A percentile compares a stretch with the other conserved stretches of the same genome.
Evolutionary conservation across 2,113 vertebrate genomes (phyloP).

Genomic region (Parus major): DNA sequence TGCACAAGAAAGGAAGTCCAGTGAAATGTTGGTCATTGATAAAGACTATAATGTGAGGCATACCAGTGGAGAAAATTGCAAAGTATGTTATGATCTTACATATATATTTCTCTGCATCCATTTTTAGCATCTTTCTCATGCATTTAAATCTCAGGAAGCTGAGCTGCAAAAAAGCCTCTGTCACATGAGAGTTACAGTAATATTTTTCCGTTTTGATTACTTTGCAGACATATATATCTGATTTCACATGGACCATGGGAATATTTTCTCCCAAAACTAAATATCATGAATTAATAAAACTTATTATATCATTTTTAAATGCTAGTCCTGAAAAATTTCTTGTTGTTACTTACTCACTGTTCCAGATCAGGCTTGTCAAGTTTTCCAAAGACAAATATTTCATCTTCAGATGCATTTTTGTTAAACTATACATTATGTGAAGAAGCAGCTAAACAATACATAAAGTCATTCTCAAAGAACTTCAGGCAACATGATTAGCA

Average conservation of each 20-base stretch:
- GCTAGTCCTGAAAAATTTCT: background rate
- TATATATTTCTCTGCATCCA: background rate
- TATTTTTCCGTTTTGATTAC: background rate
- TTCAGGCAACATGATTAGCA: background rate
- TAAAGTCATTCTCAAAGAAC: background rate
- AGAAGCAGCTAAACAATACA: background rate
- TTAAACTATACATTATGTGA: background rate
- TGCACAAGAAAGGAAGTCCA: background rate
- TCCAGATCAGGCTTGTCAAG: background rate
- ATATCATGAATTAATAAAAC: background rate
- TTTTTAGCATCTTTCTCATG: background rate
- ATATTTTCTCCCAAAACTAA: background rate
- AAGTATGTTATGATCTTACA: background rate
- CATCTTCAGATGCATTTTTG: background rate
- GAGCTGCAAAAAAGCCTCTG: background rate
- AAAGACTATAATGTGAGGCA: fast-evolving
- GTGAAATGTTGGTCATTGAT: background rate
- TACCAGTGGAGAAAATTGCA: background rate
- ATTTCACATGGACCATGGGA: background rate
- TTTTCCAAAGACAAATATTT: background rate
- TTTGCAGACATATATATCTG: background rate
- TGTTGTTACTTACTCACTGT: background rate
- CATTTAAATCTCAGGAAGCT: background rate
- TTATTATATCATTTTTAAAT: background rate
- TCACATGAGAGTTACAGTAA: background rate